Evolutionary conservation across 2,888 invertebrate species (phyloP), one percentile per base, ranked within the genome.

Genomic region (Papilio elwesi): DNA sequence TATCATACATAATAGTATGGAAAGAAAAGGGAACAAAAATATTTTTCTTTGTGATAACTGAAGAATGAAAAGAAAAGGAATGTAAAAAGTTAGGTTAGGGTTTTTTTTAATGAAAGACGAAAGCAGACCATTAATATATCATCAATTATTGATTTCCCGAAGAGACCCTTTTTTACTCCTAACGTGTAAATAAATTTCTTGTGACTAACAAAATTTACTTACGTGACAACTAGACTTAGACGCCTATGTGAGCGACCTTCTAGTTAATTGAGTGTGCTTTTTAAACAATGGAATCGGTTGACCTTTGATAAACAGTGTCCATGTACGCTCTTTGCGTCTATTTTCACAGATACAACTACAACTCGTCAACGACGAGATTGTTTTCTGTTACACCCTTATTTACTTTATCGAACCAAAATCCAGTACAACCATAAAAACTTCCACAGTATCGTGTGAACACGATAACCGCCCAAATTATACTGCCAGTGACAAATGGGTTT

Each of bases 381-480:
- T 73, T 69, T 69, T 68, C 47, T 38, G 26, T 65, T 64, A 55
- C 55, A 68, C 68, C 64, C 65, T 57, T 65, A 73, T 73, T 73
- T 68, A 48, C 68, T 68, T 68, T 68, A 53, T 57, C 64, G 51
- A 64, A 68, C 64, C 53, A 53, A 67, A 68, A 57, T 66, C 66
- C 43, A 71, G 59, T 48, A 55, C 26, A 53, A 59, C 38, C 13
- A 67, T 71, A 62, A 62, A 72, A 72, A 63, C 70, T 79, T n/a
- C 76, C 74, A 74, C 71, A 71, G 73, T 80, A 81, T 80, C 88
- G 88, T 90, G 87, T 85, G 81, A 77, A 80, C 87, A 77, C 85
- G 80, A 78, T 86, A 83, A 80, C 82, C 78, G 81, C 81, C 83
- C 74, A 85, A 85, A 85, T 85, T 79, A 82, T 74, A 90, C 90